Evolutionary conservation across 2,888 invertebrate genomes (phyloP).

Genomic region (Erpobdella octoculata): DNA sequence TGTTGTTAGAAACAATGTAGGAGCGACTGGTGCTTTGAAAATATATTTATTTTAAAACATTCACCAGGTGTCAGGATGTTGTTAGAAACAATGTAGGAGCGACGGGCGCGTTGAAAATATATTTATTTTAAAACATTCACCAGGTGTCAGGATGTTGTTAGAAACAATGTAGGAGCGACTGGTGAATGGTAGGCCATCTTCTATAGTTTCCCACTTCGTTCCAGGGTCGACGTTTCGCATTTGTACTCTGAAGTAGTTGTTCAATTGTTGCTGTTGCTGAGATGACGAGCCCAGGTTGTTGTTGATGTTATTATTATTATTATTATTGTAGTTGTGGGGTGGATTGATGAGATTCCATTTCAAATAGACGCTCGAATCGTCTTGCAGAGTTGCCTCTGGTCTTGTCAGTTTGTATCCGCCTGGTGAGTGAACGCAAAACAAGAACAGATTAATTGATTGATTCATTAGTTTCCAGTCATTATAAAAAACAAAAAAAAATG

Average conservation of each 20-base stretch:
- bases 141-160: background rate
- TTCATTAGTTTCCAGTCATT: too few species aligned
- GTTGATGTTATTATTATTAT: too few species aligned
- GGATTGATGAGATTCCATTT: background rate
- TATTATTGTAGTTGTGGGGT: too few species aligned
- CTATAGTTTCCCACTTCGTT: background rate
- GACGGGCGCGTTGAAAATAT: too few species aligned
- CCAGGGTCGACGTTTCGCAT: background rate
- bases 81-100: background rate
- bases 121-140: conserved; percentile 1
- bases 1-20: too few species aligned
- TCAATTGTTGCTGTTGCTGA: background rate
- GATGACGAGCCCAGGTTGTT: too few species aligned
- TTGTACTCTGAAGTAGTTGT: background rate
- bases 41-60: too few species aligned
- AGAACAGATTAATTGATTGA: too few species aligned
- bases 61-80: too few species aligned
- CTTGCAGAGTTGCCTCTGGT: background rate
- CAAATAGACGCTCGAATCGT: background rate
- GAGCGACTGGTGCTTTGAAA: background rate
- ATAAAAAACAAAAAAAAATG: too few species aligned
- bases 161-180: background rate
- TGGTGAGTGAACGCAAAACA: background rate
- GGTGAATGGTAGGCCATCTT: background rate
- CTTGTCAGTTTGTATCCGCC: background rate